Evolutionary conservation across 2,113 vertebrate genomes (phyloP), one percentile per base, ranked within the genome.

Genomic region (Callaeas wilsoni): DNA sequence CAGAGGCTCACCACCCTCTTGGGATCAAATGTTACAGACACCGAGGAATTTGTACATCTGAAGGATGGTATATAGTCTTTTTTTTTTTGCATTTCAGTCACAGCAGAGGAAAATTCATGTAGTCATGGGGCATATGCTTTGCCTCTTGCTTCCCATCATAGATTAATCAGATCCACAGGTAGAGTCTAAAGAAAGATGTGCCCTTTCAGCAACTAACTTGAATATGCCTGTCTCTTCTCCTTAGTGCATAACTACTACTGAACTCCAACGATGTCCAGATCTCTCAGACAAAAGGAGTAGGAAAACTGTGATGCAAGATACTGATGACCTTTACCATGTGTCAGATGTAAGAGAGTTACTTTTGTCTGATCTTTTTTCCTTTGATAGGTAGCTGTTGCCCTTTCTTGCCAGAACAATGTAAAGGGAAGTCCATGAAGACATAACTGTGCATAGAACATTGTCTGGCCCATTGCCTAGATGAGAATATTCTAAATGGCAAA

Each of bases 381-480:
- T 77, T 94, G 52, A 90, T 84, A 64, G 62, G 68, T 53, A 92
- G 41, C 60, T 92, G 84, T 33, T 94, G 65, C 81, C 77, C 77
- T 91, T 90, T 90, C 70, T 91, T 74, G 49, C 57, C 77, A 89
- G 77, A 93, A 73, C 69, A 91, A 89, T 50, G 64, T 67, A 76
- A 59, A 85, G 55, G 26, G 30, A 95, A 88, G 49, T 39, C 82
- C 67, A 73, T 37, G 67, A 93, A 89, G 84, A 55, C n/a, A 37
- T 46, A 65, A 71, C 35, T 42, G 22, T 42, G 42, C 52, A 74
- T 12, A 59, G 59, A 87, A 74, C 29, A 65, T 53, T 82, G 20
- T 52, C 59, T 75, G 71, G 71, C 82, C 13, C 41, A 47, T 27
- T 89, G 39, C 67, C 50, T 73, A 65, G 27, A 73, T 52, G 46